A percentile compares a stretch with the other conserved stretches of the same genome.
These are phyloP conservation scores for Motacilla tschutschensis DNA, from an alignment of 2,113 vertebrate genomes.

Conservation along the genomic window DNA sequence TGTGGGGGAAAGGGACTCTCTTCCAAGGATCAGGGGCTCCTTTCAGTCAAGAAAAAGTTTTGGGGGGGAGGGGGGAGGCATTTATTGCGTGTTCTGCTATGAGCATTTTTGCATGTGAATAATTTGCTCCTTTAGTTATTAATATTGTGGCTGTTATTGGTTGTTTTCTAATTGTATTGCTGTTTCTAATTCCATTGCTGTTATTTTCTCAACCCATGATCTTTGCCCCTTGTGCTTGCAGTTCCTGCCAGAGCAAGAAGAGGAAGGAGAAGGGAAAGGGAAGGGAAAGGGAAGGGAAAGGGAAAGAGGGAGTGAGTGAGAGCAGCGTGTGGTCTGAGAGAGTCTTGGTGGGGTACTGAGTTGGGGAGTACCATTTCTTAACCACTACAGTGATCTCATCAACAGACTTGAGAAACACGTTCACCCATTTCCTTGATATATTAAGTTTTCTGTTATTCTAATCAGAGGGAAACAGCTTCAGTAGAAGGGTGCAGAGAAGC, in stretches of 20 bases:
- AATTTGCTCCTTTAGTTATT: neutral
- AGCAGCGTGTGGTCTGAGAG: neutral
- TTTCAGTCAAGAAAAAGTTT: neutral
- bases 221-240: neutral
- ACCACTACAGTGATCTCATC: neutral
- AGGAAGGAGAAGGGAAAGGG: neutral
- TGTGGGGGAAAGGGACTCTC: neutral
- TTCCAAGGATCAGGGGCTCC: neutral
- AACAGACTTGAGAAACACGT: neutral
- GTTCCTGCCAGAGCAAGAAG: neutral
- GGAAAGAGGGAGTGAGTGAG: neutral
- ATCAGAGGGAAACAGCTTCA: neutral
- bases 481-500: neutral
- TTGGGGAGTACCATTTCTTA: neutral
- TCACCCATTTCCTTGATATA: neutral
- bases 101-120: neutral
- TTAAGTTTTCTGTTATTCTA: neutral
- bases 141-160: neutral
- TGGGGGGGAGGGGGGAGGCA: fast-evolving
- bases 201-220: neutral
- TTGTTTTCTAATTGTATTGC: neutral
- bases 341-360: neutral
- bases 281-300: neutral
- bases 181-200: neutral
- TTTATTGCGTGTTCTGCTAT: neutral